Base-by-base conservation (phyloP, 2,113 vertebrate genomes). In the Spea multiplicata region DNA sequence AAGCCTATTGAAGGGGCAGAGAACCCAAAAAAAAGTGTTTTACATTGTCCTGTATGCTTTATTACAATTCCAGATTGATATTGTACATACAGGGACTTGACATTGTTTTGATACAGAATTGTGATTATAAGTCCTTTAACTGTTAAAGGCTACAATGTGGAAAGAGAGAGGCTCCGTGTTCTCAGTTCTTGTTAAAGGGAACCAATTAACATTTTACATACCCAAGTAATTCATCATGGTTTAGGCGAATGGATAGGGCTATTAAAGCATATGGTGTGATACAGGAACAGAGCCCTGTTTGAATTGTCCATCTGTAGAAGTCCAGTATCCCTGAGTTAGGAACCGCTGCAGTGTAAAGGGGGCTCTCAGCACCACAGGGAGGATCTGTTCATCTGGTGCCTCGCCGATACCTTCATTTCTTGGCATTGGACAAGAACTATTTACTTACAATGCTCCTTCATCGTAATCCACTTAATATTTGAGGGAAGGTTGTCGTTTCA, bases 401-500 rank as follows among this genome's bases (percentile, higher is more conserved):
- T 45, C 14, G 12, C n/a, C 4, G 70, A 73, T 73, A 80, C 62
- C 74, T 46, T 66, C 64, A 47, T 59, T 66, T 48, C 64, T 73
- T 65, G 62, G 64, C 71, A 66, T 80, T 62, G 9, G 14, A 73
- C 48, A 49, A 53, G 13, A 45, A 44, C 55, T 79, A 50, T 52
- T 45, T 12, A 8, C 48, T 48, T 9, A 66, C 13, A 66, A 53
- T 17, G 47, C 66, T 76, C 74, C 57, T 64, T 44, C 66, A 66
- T 44, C 44, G 0, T 68, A 49, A 10, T 4, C 70, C 82, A 3
- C 85, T 94, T 90, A 97, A 76, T 93, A 93, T 86, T 93, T 94
- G 82, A 88, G 90, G 82, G 94, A 93, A 82, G 89, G 90, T 16
- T 94, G 90, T 88, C 96, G 94, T 86, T 98, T 98, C 88, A 99